A percentile compares a stretch with the other conserved stretches of the same genome.
These are phyloP conservation scores for Biston stratarius DNA, from an alignment of 2,888 invertebrate genomes.

Conservation along the genomic window DNA sequence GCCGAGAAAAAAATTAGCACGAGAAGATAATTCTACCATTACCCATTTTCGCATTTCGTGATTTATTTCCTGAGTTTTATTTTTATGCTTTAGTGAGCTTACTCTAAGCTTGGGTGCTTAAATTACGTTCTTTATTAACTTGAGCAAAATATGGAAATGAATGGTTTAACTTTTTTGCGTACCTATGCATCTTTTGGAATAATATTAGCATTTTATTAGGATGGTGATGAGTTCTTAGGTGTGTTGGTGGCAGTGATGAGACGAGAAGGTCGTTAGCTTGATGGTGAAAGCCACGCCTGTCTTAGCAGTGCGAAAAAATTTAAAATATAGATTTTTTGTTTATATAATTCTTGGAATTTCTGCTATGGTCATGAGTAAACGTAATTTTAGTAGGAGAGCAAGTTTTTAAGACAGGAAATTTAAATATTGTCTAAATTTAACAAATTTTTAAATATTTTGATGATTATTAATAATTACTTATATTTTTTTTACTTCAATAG, in stretches of 20 bases:
- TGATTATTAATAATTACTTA: too few species aligned
- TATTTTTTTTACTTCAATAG: too few species aligned
- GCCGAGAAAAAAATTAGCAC: constrained; percentile 52
- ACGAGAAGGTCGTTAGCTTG: neutral
- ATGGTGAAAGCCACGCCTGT: neutral
- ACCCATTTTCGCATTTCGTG: constrained; percentile 50
- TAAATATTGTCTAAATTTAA: too few species aligned
- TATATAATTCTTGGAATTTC: too few species aligned
- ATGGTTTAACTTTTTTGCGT: constrained; percentile 15
- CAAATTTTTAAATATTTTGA: too few species aligned
- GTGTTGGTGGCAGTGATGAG: neutral
- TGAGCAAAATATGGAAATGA: constrained; percentile 32
- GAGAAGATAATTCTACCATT: constrained; percentile 55
- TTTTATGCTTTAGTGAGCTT: constrained; percentile 44
- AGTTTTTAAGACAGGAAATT: too few species aligned
- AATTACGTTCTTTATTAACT: constrained; percentile 30
- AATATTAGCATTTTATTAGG: constrained; percentile 21
- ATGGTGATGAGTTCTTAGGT: neutral
- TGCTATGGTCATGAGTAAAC: too few species aligned
- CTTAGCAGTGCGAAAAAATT: neutral
- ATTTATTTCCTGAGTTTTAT: constrained; percentile 49
- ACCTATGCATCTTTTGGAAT: constrained; percentile 13
- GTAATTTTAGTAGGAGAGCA: too few species aligned
- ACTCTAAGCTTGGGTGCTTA: constrained; percentile 34
- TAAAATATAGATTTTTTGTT: neutral